Evolutionary conservation across 2,797 vertebrate genomes (phyloP).

Genomic region (Cetoscarus ocellatus): DNA sequence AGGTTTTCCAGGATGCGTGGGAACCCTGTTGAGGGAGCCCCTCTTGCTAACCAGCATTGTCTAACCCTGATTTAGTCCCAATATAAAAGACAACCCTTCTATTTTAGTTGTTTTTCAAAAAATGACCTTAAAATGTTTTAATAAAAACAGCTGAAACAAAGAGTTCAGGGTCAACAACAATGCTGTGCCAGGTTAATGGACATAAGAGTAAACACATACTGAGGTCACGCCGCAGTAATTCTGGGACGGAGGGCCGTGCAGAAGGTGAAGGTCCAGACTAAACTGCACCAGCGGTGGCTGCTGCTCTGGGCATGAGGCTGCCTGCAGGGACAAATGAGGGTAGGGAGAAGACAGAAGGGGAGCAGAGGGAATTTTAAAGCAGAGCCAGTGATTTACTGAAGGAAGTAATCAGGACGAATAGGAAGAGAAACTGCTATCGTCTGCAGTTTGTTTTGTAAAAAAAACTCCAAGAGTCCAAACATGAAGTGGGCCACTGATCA

Average conservation of each 20-base stretch:
- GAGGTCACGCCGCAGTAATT: constrained; percentile 88
- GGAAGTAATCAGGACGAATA: constrained; percentile 18
- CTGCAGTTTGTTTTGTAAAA: neutral
- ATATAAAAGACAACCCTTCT: too few relatives aligned
- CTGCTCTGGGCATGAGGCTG: constrained; percentile 84
- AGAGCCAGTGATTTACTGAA: constrained; percentile 11
- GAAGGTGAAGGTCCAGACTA: constrained; percentile 89
- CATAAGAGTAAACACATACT: constrained; percentile 4
- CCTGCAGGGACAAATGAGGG: constrained; percentile 76
- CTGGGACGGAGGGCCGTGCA: constrained; percentile 88
- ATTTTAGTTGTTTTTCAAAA: neutral
- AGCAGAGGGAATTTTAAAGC: constrained; percentile 14
- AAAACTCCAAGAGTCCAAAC: neutral
- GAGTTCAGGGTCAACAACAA: too few relatives aligned
- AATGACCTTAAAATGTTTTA: neutral
- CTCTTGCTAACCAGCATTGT: too few relatives aligned
- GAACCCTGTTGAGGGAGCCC: too few relatives aligned
- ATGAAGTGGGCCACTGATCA: constrained; percentile 27
- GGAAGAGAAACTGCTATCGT: neutral
- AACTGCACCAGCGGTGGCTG: constrained; percentile 76
- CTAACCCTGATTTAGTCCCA: too few relatives aligned
- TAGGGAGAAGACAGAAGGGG: constrained; percentile 22
- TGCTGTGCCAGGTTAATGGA: neutral
- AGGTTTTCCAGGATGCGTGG: too few relatives aligned
- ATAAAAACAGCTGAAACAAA: too few relatives aligned